These are phyloP conservation scores for Elephas maximus DNA, from an alignment of 2,113 vertebrate genomes.

Conservation along the genomic window DNA sequence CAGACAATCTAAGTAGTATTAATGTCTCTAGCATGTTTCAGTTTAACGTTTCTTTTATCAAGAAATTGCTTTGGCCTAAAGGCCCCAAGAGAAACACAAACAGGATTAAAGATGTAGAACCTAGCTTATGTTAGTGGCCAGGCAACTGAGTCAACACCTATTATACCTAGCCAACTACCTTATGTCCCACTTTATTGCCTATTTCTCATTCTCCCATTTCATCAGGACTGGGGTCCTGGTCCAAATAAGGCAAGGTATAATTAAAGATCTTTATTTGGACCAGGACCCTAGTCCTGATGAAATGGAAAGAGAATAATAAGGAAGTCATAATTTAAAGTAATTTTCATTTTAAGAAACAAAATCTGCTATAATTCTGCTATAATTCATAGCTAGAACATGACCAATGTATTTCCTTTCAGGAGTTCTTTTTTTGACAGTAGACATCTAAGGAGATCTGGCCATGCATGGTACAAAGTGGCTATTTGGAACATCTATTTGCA, in stretches of 20 bases:
- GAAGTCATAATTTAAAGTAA: too few species aligned
- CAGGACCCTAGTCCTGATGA: background rate
- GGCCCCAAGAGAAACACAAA: background rate
- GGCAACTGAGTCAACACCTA: background rate
- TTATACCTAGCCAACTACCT: background rate
- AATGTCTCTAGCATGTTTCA: background rate
- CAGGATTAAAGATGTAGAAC: background rate
- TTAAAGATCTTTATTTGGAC: background rate
- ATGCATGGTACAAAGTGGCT: background rate
- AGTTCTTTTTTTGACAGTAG: too few species aligned
- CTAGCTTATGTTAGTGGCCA: background rate
- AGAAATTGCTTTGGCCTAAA: conserved; percentile 11
- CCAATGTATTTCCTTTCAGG: too few species aligned
- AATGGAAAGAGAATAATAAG: background rate
- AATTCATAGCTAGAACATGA: too few species aligned
- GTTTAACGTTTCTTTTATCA: conserved; percentile 13
- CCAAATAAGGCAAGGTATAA: background rate
- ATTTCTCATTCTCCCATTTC: background rate
- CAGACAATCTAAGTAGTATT: background rate
- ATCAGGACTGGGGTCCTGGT: background rate
- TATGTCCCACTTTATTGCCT: background rate
- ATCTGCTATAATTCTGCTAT: too few species aligned
- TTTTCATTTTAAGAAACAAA: too few species aligned
- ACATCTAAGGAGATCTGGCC: background rate
- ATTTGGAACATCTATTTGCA: background rate